Evolutionary conservation across 2,888 invertebrate species (phyloP), one percentile per base, ranked within the genome.

Genomic region (Athrips mouffetella): DNA sequence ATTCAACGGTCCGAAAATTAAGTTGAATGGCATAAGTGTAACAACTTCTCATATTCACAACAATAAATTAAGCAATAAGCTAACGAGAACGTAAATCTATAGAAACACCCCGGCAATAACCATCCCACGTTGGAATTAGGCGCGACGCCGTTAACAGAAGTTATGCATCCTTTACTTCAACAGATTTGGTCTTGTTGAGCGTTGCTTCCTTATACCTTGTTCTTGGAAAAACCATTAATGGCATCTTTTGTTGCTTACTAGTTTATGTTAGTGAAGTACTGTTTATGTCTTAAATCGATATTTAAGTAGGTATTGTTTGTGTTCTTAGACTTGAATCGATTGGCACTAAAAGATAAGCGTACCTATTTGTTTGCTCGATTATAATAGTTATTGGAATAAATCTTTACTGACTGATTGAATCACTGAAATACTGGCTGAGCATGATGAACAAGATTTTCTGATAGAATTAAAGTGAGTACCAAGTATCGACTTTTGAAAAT

Each of bases 111-210:
- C 30, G 4, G 10, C n/a, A 30, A 30, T 67, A 65, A 65, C 65
- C 18, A 13, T 15, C 30, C 37, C 61, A 70, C 60, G 59, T 60
- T 63, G 61, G 67, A 64, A 67, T 65, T 65, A 61, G 62, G 57
- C 49, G 53, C 47, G 53, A 56, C 51, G 59, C 62, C 67, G 64
- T 69, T 70, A 73, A 72, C 72, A 73, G 70, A 73, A 74, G 74
- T 70, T 67, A 74, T 62, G 67, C 67, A 73, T 76, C 75, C 74
- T 73, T 69, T 65, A 64, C 67, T 52, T 58, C 58, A 63, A 62
- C 76, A 69, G 74, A 75, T 70, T 75, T 73, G 62, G 75, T 74
- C 68, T 70, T 73, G 73, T 73, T 72, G 73, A 75, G 67, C 72
- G 75, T 73, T 67, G 62, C 71, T 75, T 76, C 72, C 75, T 73